Evolutionary conservation across 1,140 invertebrate genomes (phyloP).

Genomic region (Ceratina japonica): DNA sequence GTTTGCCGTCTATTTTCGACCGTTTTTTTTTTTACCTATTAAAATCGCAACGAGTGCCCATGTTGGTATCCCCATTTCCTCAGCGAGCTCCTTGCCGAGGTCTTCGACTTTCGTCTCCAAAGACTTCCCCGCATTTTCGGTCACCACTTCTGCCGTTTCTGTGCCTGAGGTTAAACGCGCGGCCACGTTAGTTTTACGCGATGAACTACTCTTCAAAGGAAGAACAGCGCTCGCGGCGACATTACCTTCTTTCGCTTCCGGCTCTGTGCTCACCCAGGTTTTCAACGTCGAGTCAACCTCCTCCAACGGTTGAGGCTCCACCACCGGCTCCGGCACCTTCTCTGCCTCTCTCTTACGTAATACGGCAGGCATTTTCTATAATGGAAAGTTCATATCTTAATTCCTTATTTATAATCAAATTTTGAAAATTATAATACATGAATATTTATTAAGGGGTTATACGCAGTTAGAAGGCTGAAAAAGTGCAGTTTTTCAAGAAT

Average conservation of each 20-base stretch:
- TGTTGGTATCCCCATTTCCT: conserved; percentile 84
- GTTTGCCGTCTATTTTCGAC: too few species aligned
- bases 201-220: too few species aligned
- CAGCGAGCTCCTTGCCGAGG: conserved; percentile 79
- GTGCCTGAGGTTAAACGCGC: conserved; percentile 30
- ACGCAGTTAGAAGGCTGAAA: too few species aligned
- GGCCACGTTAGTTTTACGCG: neutral
- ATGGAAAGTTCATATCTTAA: neutral
- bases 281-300: conserved; percentile 49
- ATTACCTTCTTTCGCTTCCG: conserved; percentile 46
- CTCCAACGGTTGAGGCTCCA: neutral
- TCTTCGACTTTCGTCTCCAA: conserved; percentile 74
- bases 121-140: conserved; percentile 59
- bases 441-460: too few species aligned
- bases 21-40: conserved; percentile 80
- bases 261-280: conserved; percentile 47
- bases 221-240: too few species aligned
- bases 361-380: conserved; percentile 71
- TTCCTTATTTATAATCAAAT: neutral
- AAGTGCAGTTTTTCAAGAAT: too few species aligned
- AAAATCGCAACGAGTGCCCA: conserved; percentile 87
- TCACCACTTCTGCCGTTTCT: conserved; percentile 45
- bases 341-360: conserved; percentile 59
- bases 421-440: too few species aligned
- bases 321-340: neutral